Conservation (phyloP, 35 echinoderm and acorn worm species). For the Stichopus chloronotus region DNA sequence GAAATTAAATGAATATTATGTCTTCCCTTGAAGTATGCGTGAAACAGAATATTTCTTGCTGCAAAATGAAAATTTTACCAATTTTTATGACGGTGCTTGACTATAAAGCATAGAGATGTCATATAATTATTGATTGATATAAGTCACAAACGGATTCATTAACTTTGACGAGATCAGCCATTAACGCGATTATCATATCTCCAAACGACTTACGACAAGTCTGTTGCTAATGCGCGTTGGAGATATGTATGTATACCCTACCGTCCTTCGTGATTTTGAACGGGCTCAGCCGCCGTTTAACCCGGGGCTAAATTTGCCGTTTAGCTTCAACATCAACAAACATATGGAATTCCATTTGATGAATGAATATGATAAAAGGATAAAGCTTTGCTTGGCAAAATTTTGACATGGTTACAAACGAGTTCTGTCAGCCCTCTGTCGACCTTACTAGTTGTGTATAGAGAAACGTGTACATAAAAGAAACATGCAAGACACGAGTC, state of each 20-base stretch:
- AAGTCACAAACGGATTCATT: too few species aligned
- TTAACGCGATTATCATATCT: neutral
- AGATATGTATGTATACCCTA: neutral
- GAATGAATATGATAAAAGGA: slow-evolving; percentile 46
- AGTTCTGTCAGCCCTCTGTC: slow-evolving; percentile 28
- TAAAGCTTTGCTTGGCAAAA: slow-evolving; percentile 27
- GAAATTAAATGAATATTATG: too few species aligned
- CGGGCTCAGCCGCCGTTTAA: slow-evolving; percentile 33
- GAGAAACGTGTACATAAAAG: neutral
- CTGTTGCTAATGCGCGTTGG: neutral
- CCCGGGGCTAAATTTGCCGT: slow-evolving; percentile 54
- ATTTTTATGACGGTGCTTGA: too few species aligned
- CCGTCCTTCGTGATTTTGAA: slow-evolving; percentile 1
- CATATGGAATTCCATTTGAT: slow-evolving; percentile 49
- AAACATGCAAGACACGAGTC: neutral
- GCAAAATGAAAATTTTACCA: too few species aligned
- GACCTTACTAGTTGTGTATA: slow-evolving; percentile 11
- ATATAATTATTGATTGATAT: too few species aligned
- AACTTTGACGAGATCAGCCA: too few species aligned
- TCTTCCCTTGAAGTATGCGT: too few species aligned
- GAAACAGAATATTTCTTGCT: too few species aligned
- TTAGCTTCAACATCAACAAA: slow-evolving; percentile 51
- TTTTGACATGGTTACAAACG: slow-evolving; percentile 51
- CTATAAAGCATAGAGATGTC: too few species aligned
- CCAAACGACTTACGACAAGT: slow-evolving; percentile 18